Percentiles rank a stretch among this genome's conserved stretches.
phyloP scores from a whole-genome alignment of 2,113 vertebrate species.

The Spea bombifrons region DNA sequence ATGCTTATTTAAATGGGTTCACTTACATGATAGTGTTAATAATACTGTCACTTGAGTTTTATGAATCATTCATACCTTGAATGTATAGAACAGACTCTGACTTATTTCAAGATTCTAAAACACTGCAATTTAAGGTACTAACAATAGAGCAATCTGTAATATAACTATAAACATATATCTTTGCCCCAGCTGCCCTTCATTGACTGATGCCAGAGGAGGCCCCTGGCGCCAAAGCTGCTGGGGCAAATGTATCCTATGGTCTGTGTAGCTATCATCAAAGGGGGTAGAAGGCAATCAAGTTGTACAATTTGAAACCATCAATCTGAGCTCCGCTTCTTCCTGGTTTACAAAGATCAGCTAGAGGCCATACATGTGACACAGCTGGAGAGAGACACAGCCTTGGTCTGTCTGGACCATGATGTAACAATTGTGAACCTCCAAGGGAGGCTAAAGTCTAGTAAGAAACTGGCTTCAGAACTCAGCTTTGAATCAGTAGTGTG shows the following conservation, averaged over 20 bases:
- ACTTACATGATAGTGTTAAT: too few species aligned
- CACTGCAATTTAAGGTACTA: too few species aligned
- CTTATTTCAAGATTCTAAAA: too few species aligned
- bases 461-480: slow-evolving; percentile 94
- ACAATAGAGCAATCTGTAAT: too few species aligned
- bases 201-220: too few species aligned
- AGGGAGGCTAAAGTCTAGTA: slow-evolving; percentile 92
- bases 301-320: slow-evolving; percentile 96
- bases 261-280: slow-evolving; percentile 90
- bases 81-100: too few species aligned
- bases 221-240: too few species aligned
- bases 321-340: slow-evolving; percentile 96
- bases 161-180: too few species aligned
- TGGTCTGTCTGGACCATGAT: slow-evolving; percentile 96
- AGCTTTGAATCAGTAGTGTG: slow-evolving; percentile 98
- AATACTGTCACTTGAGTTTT: too few species aligned
- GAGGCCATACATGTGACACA: slow-evolving; percentile 95
- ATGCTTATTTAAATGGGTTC: too few species aligned
- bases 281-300: slow-evolving; percentile 79
- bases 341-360: slow-evolving; percentile 96
- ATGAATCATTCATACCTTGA: too few species aligned
- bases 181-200: too few species aligned
- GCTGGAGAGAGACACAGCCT: slow-evolving; percentile 93
- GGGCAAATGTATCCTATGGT: slow-evolving; percentile 97
- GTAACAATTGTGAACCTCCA: slow-evolving; percentile 98